Conservation (phyloP, 2,797 vertebrate species). For the Otolemur crassicaudatus region DNA sequence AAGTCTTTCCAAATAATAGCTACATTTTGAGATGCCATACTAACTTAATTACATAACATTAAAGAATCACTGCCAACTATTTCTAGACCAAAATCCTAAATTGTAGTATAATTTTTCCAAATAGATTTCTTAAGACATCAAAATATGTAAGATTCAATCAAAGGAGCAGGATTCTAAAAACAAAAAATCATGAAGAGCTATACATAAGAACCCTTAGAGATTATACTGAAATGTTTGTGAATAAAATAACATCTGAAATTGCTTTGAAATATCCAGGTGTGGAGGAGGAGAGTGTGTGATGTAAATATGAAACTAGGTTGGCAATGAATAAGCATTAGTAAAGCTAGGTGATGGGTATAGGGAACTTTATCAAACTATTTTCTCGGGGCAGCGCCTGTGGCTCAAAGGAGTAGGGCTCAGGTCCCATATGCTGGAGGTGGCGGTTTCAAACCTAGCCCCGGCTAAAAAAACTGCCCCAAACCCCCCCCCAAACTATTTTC, state of each 20-base stretch:
- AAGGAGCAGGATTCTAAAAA: background rate
- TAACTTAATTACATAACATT: constrained; percentile 38
- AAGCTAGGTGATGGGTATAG: background rate
- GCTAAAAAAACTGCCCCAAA: too few species aligned
- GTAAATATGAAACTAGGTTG: background rate
- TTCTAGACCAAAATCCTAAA: constrained; percentile 64
- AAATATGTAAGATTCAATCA: background rate
- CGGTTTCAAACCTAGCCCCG: too few species aligned
- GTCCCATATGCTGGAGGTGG: too few species aligned
- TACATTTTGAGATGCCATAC: constrained; percentile 19
- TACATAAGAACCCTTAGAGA: constrained; percentile 45
- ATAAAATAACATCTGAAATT: constrained; percentile 12
- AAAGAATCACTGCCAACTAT: constrained; percentile 54
- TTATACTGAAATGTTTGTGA: constrained; percentile 47
- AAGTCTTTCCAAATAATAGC: constrained; percentile 48
- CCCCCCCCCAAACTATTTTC: background rate
- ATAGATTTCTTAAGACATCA: constrained; percentile 50
- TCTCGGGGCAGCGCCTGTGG: background rate
- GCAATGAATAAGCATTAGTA: background rate
- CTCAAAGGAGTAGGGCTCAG: too few species aligned
- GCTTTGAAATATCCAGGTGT: constrained; percentile 39
- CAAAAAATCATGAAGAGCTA: constrained; percentile 16
- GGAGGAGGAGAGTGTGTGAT: background rate
- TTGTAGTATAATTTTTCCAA: background rate
- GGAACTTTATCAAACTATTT: constrained; percentile 43